Base-by-base conservation (phyloP, 35 echinoderm and acorn worm genomes). In the Amphiura filiformis region DNA sequence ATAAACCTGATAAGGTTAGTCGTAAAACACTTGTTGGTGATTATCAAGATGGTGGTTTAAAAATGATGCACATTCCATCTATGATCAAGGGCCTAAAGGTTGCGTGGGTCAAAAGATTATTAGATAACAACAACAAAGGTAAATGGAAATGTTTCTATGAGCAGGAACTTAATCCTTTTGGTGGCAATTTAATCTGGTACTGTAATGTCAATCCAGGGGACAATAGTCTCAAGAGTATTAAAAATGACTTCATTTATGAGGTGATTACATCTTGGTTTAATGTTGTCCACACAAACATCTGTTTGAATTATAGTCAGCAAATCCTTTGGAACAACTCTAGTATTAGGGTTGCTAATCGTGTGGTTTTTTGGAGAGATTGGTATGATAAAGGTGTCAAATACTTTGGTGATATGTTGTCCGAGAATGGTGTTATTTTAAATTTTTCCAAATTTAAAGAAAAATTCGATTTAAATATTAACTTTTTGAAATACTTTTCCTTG, bases 171-270 rank as follows among this genome's bases (percentile, higher is more conserved):
- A 42, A 64, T 22, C 37, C 56, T 5, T 75, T 61, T 84, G 82
- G 82, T 84, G 35, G 64, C 12, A 61, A 84, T 34, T 36, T 84
- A 14, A 84, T 84, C 44, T 84, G 82, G 82, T 36, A 84, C 7
- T 84, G 56, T 35, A 84, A 88, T 57, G 40, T 80, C 56, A 56
- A n/a, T 36, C 42, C 35, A 7, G 2, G 11, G 7, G 26, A 70
- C 28, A n/a, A 26, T 70, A 26, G 26, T 30, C 26, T 70, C 28
- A 70, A 70, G 1, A 26, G 15, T 70, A n/a, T 15, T 70, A 26
- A 70, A 15, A 70, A 70, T 70, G 9, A 26, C 26, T 70, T 15
- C 2, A 70, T 11, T 15, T 13, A n/a, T 70, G 2, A 15, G 61
- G 61, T 15, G 15, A 23, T n/a, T 13, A n/a, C 7, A 15, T 70